Evolutionary conservation across 2,113 vertebrate species (phyloP).

Genomic region (Oreotragus oreotragus): DNA sequence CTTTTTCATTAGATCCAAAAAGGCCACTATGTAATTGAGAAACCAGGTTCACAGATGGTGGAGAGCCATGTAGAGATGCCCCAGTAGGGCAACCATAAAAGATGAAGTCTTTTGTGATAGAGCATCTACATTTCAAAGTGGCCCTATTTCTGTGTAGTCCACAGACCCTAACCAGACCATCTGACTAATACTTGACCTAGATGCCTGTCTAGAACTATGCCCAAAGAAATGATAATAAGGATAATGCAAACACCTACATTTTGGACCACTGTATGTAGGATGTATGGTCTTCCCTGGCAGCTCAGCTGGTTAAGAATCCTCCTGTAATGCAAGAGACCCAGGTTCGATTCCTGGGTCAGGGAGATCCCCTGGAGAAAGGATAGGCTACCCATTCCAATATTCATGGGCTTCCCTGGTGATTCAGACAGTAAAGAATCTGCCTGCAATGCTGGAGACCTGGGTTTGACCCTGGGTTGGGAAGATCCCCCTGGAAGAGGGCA

Average conservation of each 20-base stretch:
- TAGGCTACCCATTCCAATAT: background rate
- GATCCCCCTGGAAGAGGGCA: background rate
- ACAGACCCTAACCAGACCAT: background rate
- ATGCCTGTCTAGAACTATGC: background rate
- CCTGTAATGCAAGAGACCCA: background rate
- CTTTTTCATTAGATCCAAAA: background rate
- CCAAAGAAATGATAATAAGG: background rate
- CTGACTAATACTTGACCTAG: background rate
- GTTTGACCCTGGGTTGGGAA: background rate
- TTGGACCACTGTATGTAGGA: background rate
- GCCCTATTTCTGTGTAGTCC: background rate
- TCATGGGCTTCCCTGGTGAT: background rate
- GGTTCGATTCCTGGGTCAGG: background rate
- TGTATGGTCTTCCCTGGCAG: background rate
- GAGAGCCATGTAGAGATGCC: background rate
- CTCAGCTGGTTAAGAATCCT: background rate
- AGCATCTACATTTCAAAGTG: background rate
- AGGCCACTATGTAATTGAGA: background rate
- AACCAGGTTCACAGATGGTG: background rate
- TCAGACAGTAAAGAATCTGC: background rate
- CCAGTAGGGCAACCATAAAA: background rate
- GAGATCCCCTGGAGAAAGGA: background rate
- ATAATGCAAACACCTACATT: background rate
- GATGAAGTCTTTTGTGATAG: background rate
- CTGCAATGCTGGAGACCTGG: background rate